phyloP scores from a whole-genome alignment of 2,113 vertebrate species.

The Macaca nemestrina region DNA sequence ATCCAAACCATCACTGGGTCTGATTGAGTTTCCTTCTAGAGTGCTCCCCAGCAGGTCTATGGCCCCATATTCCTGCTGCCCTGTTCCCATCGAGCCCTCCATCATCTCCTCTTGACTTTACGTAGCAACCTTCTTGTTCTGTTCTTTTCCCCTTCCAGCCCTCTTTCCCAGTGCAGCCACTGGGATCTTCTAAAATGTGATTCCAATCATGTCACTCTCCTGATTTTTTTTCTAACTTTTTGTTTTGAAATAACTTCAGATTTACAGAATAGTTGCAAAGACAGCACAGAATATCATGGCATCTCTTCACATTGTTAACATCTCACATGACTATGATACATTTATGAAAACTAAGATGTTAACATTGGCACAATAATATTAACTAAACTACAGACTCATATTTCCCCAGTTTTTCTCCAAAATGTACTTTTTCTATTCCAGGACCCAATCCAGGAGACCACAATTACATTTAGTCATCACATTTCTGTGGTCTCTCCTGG shows the following conservation, averaged over 20 bases:
- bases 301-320: neutral
- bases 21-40: neutral
- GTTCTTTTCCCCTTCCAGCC: neutral
- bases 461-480: neutral
- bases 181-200: neutral
- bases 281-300: neutral
- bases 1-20: neutral
- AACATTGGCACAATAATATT: neutral
- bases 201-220: neutral
- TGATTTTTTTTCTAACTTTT: neutral
- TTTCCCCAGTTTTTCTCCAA: neutral
- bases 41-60: neutral
- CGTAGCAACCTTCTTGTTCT: neutral
- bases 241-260: slow-evolving; percentile 8
- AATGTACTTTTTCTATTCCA: neutral
- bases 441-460: neutral
- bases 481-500: neutral
- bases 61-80: neutral
- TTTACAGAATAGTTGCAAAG: neutral
- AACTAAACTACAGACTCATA: neutral
- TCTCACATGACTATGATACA: neutral
- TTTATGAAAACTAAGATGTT: neutral
- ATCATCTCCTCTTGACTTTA: neutral
- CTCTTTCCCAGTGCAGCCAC: neutral
- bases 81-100: neutral